A percentile compares a stretch with the other conserved stretches of the same genome.
These are phyloP conservation scores for Anas bernieri DNA, from an alignment of 2,797 vertebrate species.

Conservation along the genomic window DNA sequence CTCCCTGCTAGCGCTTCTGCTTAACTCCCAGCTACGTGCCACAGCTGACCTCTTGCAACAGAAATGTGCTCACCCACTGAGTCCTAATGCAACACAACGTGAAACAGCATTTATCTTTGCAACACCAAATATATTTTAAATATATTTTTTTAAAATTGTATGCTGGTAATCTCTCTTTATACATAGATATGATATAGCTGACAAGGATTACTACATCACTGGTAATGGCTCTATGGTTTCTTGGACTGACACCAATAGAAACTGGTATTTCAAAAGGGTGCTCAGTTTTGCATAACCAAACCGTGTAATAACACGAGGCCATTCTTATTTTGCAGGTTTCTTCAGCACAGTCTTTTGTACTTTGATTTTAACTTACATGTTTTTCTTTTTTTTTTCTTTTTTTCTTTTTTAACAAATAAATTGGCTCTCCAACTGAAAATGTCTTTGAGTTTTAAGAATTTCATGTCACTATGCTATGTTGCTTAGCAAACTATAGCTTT, in stretches of 20 bases:
- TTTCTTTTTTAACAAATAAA: neutral
- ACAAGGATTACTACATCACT: neutral
- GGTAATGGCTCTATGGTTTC: neutral
- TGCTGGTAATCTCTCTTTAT: slow-evolving; percentile 2
- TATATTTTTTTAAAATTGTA: neutral
- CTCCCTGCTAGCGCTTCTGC: neutral
- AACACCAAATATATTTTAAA: neutral
- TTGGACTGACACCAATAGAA: neutral
- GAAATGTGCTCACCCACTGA: fast-evolving
- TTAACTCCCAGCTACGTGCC: neutral
- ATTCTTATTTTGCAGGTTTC: neutral
- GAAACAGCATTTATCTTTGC: neutral
- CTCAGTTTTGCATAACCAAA: neutral
- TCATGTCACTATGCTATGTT: neutral
- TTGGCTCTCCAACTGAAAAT: neutral
- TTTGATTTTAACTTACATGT: neutral
- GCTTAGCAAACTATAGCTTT: neutral
- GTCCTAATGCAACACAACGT: fast-evolving
- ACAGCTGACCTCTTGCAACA: neutral
- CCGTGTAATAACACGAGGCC: neutral
- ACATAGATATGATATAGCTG: neutral
- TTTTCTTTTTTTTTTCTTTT: neutral
- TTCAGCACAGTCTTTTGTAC: neutral
- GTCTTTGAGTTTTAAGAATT: neutral
- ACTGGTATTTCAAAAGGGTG: neutral